Percentiles rank a stretch among this genome's conserved stretches.
phyloP scores from a whole-genome alignment of 1,140 invertebrate species.

The Apis laboriosa region DNA sequence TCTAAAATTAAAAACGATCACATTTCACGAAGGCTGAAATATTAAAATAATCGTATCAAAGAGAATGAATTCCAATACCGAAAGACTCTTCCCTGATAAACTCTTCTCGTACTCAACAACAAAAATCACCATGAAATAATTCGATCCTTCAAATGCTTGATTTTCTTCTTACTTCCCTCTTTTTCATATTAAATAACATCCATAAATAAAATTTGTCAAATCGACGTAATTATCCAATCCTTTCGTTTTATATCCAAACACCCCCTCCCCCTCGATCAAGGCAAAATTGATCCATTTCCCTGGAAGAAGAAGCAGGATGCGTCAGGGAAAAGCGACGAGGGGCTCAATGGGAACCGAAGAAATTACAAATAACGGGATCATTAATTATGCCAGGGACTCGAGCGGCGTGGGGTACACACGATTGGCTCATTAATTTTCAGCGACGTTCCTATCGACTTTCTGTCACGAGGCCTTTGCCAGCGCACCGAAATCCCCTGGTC shows the following conservation, averaged over 20 bases:
- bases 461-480: conserved; percentile 50
- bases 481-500: conserved; percentile 43
- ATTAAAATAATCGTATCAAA: too few relatives aligned
- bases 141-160: too few relatives aligned
- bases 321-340: neutral
- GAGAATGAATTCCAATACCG: too few relatives aligned
- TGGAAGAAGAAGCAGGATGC: neutral
- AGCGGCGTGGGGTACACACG: conserved; percentile 54
- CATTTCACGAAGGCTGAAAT: too few relatives aligned
- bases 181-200: too few relatives aligned
- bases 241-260: neutral
- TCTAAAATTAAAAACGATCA: too few relatives aligned
- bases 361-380: conserved; percentile 50
- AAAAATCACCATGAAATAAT: too few relatives aligned
- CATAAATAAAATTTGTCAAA: neutral
- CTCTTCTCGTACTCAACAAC: too few relatives aligned
- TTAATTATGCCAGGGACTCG: conserved; percentile 59
- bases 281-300: neutral
- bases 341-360: conserved; percentile 21
- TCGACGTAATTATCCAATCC: neutral
- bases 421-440: conserved; percentile 68
- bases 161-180: too few relatives aligned
- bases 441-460: conserved; percentile 63
- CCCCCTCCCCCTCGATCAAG: too few relatives aligned
- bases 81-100: too few relatives aligned